Evolutionary conservation across 1,140 invertebrate genomes (phyloP).

Genomic region (Chionoecetes opilio): DNA sequence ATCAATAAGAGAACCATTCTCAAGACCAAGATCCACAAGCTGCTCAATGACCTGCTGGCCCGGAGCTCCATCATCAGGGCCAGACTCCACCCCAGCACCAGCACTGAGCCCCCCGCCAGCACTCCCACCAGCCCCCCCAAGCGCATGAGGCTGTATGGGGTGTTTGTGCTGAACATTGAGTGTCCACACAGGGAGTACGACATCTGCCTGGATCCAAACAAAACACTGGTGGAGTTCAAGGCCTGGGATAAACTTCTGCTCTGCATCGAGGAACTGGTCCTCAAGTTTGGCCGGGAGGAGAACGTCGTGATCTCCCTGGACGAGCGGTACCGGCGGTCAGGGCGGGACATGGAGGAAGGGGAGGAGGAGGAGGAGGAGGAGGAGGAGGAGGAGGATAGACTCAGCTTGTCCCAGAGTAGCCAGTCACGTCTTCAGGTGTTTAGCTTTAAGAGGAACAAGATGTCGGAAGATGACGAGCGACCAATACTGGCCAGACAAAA

Average conservation of each 20-base stretch:
- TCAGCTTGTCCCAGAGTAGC: slow-evolving; percentile 58
- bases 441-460: slow-evolving; percentile 55
- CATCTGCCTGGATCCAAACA: slow-evolving; percentile 85
- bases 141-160: slow-evolving; percentile 84
- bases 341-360: slow-evolving; percentile 33
- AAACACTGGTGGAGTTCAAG: slow-evolving; percentile 87
- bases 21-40: slow-evolving; percentile 85
- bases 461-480: background rate
- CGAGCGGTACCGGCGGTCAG: slow-evolving; percentile 65
- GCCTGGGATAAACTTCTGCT: slow-evolving; percentile 86
- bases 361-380: background rate
- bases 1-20: slow-evolving; percentile 87
- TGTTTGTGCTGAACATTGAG: slow-evolving; percentile 87
- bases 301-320: slow-evolving; percentile 67
- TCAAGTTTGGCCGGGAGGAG: slow-evolving; percentile 81
- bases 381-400: background rate
- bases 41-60: slow-evolving; percentile 85
- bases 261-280: slow-evolving; percentile 85
- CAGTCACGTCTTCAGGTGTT: slow-evolving; percentile 53
- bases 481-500: background rate
- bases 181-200: slow-evolving; percentile 87
- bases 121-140: slow-evolving; percentile 81
- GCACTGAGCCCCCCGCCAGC: slow-evolving; percentile 62
- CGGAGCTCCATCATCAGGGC: slow-evolving; percentile 82
- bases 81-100: slow-evolving; percentile 79